Evolutionary conservation across 1,140 invertebrate genomes (phyloP).

Genomic region (Brachionus plicatilis): DNA sequence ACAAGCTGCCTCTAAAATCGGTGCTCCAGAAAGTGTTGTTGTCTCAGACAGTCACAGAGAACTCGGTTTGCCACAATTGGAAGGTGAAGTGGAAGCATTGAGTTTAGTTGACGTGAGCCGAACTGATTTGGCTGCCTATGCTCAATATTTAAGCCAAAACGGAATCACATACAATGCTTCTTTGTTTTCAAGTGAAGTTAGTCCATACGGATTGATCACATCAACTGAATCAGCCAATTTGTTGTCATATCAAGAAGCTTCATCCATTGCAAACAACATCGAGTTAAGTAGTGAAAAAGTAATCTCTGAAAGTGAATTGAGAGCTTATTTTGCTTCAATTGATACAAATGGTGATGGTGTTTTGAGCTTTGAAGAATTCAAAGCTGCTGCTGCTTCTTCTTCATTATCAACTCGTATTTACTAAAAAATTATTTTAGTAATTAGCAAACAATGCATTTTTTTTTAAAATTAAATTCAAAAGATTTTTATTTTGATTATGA

Average conservation of each 20-base stretch:
- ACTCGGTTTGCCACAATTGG: background rate
- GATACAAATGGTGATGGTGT: conserved; percentile 6
- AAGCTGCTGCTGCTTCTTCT: background rate
- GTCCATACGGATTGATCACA: conserved; percentile 9
- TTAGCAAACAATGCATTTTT: background rate
- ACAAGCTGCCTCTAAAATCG: background rate
- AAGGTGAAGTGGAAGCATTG: conserved; percentile 16
- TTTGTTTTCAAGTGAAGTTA: conserved; percentile 14
- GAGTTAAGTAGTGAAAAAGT: background rate
- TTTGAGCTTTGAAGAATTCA: conserved; percentile 11
- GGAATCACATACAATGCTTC: conserved; percentile 16
- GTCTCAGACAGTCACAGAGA: background rate
- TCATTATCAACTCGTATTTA: background rate
- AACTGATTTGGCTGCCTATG: background rate
- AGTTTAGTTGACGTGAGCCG: background rate
- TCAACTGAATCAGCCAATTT: background rate
- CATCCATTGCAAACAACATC: background rate
- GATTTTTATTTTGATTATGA: background rate
- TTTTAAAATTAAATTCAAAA: no score
- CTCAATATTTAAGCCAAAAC: background rate
- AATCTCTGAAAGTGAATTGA: background rate
- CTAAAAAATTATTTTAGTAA: background rate
- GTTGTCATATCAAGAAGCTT: background rate
- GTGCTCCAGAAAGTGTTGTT: background rate
- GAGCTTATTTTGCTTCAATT: conserved; percentile 25